Evolutionary conservation across 2,113 vertebrate genomes (phyloP).

Genomic region (Solea senegalensis): DNA sequence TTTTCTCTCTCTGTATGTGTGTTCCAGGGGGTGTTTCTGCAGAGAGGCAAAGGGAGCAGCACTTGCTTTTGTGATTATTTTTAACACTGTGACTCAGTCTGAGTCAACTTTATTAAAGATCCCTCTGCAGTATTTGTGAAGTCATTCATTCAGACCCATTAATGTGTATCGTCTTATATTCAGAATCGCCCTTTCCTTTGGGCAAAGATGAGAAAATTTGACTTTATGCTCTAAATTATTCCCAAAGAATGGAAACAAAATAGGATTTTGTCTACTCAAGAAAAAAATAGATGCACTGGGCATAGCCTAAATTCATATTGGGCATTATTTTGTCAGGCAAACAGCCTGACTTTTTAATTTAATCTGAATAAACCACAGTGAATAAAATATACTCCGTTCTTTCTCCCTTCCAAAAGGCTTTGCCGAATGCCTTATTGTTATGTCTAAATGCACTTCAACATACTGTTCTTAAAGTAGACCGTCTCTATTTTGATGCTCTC

Average conservation of each 20-base stretch:
- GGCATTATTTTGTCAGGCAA: slow-evolving; percentile 40
- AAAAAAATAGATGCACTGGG: slow-evolving; percentile 5
- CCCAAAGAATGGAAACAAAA: slow-evolving; percentile 17
- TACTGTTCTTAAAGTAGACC: background rate
- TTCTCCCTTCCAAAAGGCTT: slow-evolving; percentile 1
- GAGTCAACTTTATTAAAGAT: slow-evolving; percentile 65
- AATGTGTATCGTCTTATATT: slow-evolving; percentile 23
- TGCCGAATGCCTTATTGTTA: slow-evolving; percentile 32
- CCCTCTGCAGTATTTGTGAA: slow-evolving; percentile 46
- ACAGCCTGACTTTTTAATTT: slow-evolving; percentile 14
- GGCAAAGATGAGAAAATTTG: slow-evolving; percentile 6
- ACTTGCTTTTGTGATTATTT: slow-evolving; percentile 60
- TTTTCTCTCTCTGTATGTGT: background rate
- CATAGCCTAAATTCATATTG: slow-evolving; percentile 34
- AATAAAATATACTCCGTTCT: background rate
- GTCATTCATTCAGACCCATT: slow-evolving; percentile 53
- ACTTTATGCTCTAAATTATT: slow-evolving; percentile 2
- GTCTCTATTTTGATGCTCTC: slow-evolving; percentile 10
- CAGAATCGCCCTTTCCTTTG: slow-evolving; percentile 11
- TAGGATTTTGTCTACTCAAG: slow-evolving; percentile 25
- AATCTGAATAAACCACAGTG: background rate
- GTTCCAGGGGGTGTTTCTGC: slow-evolving; percentile 33
- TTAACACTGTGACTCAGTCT: slow-evolving; percentile 68
- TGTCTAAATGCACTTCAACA: background rate
- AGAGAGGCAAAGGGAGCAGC: slow-evolving; percentile 36